Conservation (phyloP, 2,797 vertebrate genomes). For the Melanotaenia boesemani region DNA sequence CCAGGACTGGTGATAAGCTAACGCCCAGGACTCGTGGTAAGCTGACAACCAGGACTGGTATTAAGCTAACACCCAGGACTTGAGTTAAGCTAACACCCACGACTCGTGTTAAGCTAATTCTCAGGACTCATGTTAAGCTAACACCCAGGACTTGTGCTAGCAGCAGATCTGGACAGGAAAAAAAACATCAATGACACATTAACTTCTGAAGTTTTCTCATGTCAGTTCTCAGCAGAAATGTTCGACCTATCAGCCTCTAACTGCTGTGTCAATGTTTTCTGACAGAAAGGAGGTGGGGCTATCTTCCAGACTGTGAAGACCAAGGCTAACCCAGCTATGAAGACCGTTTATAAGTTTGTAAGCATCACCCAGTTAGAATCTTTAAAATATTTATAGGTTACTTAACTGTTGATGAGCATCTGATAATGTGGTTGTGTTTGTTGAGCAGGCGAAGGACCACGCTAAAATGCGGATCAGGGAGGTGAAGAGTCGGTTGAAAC, state of each 20-base stretch:
- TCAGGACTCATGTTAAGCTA: no score
- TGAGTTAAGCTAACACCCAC: no score
- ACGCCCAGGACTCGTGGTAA: no score
- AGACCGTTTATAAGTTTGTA: slow-evolving; percentile 98
- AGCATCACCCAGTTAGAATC: slow-evolving; percentile 65
- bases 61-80: no score
- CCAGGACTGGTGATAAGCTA: no score
- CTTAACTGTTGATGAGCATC: not conserved
- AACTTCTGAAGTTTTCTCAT: not conserved
- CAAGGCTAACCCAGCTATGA: slow-evolving; percentile 98
- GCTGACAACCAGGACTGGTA: no score
- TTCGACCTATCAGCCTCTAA: not conserved
- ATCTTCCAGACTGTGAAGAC: slow-evolving; percentile 97
- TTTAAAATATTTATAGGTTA: no score
- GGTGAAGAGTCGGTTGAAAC: slow-evolving; percentile 97
- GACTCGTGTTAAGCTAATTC: no score
- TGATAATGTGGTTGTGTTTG: slow-evolving; percentile 20
- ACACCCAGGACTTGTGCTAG: no score
- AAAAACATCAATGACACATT: no score
- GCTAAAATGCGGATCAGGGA: slow-evolving; percentile 99
- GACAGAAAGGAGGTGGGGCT: slow-evolving; percentile 96
- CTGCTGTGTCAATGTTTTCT: slow-evolving; percentile 41
- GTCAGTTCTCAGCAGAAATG: not conserved
- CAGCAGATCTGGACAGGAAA: no score
- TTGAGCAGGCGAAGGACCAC: slow-evolving; percentile 95